Conservation (phyloP, 2,113 vertebrate species). For the Phaethornis superciliosus region DNA sequence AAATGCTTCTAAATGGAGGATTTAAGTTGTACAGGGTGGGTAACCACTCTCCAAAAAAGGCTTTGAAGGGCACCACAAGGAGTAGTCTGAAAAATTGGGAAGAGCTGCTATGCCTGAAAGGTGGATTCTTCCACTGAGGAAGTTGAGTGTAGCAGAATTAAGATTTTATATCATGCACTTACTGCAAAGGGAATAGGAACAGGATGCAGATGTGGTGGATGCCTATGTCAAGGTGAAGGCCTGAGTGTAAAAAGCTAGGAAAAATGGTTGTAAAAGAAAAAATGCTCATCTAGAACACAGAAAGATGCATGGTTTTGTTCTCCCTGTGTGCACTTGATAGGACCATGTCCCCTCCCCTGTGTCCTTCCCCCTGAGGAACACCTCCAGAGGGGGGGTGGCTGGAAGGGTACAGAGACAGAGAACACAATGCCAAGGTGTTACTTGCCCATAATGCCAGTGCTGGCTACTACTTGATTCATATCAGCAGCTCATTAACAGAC, state of each 20-base stretch:
- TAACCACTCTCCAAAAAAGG: background rate
- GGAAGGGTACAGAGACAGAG: background rate
- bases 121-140: background rate
- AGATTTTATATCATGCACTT: background rate
- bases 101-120: background rate
- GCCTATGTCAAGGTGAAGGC: background rate
- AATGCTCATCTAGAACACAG: background rate
- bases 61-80: background rate
- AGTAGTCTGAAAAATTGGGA: background rate
- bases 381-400: background rate
- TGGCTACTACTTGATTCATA: background rate
- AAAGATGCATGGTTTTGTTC: background rate
- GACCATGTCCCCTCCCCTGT: background rate
- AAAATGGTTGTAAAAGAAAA: background rate
- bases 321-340: background rate
- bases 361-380: background rate
- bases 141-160: background rate
- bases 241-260: background rate
- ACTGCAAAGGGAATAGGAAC: background rate
- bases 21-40: background rate
- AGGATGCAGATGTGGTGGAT: slow-evolving; percentile 6
- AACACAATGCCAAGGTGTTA: background rate
- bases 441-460: background rate
- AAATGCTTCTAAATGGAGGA: background rate
- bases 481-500: background rate